These are phyloP conservation scores for Trichogramma evanescens DNA, from an alignment of 2,888 invertebrate species.

Conservation along the genomic window DNA sequence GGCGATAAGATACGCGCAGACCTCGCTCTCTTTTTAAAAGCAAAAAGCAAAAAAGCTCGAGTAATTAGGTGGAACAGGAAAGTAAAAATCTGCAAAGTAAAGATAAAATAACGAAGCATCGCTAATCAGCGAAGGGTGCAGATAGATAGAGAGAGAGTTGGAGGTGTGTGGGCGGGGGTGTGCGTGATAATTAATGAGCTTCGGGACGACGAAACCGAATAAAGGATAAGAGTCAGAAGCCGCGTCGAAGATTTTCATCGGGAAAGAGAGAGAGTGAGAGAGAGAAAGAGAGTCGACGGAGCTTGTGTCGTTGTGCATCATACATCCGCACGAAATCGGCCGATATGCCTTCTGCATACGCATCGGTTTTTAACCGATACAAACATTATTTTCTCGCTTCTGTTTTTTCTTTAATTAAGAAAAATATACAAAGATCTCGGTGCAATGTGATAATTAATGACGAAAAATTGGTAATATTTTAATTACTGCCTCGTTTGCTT, in stretches of 20 bases:
- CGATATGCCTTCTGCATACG: no score
- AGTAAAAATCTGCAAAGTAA: conserved; percentile 17
- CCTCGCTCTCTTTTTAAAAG: no score
- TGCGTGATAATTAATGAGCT: conserved; percentile 41
- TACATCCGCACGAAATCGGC: no score
- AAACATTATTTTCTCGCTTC: no score
- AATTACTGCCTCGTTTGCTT: no score
- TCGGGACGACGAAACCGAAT: conserved; percentile 9
- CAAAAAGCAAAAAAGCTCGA: neutral
- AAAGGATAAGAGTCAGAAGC: conserved; percentile 4
- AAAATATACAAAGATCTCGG: no score
- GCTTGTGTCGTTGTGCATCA: no score
- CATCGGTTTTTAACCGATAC: no score
- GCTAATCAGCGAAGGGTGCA: conserved; percentile 22
- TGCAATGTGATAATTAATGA: no score
- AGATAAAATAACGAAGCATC: conserved; percentile 20
- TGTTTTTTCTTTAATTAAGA: no score
- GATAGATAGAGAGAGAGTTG: conserved; percentile 14
- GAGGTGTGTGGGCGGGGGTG: conserved; percentile 22
- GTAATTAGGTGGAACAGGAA: conserved; percentile 17
- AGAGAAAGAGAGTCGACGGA: neutral
- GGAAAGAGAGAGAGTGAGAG: conserved; percentile 8
- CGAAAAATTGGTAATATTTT: no score
- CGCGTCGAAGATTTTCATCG: conserved; percentile 32
- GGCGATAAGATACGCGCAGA: no score